These are phyloP conservation scores for Orussus abietinus DNA, from an alignment of 1,140 invertebrate genomes.

Conservation along the genomic window DNA sequence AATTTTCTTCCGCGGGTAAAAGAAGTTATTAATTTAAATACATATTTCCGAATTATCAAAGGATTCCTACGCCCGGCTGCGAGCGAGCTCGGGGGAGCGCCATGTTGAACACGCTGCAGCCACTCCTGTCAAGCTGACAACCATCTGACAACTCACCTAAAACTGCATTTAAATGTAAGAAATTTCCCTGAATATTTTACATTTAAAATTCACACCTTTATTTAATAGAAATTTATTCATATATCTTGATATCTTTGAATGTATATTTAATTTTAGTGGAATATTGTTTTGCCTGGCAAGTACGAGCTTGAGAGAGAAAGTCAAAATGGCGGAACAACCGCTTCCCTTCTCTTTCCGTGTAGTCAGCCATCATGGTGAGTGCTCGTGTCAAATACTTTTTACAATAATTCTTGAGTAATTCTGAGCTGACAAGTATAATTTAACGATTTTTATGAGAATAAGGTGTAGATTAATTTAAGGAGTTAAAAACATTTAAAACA, in stretches of 20 bases:
- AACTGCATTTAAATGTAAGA: too few species aligned
- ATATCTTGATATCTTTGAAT: too few species aligned
- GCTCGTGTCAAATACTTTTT: slow-evolving; percentile 1
- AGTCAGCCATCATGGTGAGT: slow-evolving; percentile 38
- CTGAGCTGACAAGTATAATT: too few species aligned
- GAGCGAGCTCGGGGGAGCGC: slow-evolving; percentile 17
- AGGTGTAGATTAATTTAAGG: too few species aligned
- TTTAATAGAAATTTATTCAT: too few species aligned
- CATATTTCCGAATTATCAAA: slow-evolving; percentile 14
- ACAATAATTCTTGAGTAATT: slow-evolving; percentile 2
- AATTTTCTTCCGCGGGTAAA: background rate
- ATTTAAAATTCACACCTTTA: too few species aligned
- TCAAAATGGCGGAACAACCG: slow-evolving; percentile 14
- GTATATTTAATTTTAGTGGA: too few species aligned
- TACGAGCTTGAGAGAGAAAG: background rate
- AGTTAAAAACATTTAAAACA: too few species aligned
- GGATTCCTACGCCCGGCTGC: slow-evolving; percentile 13
- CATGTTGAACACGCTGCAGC: slow-evolving; percentile 26
- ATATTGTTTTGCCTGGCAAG: too few species aligned
- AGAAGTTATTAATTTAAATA: slow-evolving; percentile 2
- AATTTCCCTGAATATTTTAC: too few species aligned
- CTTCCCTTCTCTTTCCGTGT: slow-evolving; percentile 32
- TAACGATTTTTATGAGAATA: too few species aligned
- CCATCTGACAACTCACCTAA: background rate
- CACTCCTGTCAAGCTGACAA: slow-evolving; percentile 19